Percentiles rank a stretch among this genome's conserved stretches.
Conservation (phyloP, 2,888 invertebrate genomes). For the Caenorhabditis sp. region DNA sequence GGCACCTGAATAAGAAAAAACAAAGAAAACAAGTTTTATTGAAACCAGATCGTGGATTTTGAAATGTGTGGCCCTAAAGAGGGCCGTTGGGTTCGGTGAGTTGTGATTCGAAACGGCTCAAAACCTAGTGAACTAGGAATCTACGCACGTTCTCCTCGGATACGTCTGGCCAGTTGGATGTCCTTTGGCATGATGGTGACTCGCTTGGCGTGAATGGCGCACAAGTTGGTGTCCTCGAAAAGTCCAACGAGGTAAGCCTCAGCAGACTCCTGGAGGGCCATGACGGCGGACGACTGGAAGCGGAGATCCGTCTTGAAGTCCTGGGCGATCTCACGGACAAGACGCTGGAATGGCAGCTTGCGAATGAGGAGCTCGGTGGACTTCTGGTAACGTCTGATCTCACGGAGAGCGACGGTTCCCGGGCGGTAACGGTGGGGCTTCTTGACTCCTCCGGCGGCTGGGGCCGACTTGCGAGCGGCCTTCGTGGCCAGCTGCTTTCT, state of each 20-base stretch:
- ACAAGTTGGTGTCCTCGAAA: slow-evolving; percentile 95
- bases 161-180: slow-evolving; percentile 33
- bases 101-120: slow-evolving; percentile 27
- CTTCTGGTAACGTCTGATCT: slow-evolving; percentile 95
- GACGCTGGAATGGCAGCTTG: slow-evolving; percentile 85
- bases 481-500: slow-evolving; percentile 72
- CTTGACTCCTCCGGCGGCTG: slow-evolving; percentile 94
- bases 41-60: not conserved
- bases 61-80: slow-evolving; percentile 71
- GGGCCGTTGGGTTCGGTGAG: slow-evolving; percentile 71
- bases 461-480: slow-evolving; percentile 88
- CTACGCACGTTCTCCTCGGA: slow-evolving; percentile 32
- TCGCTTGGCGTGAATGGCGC: slow-evolving; percentile 95
- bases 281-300: slow-evolving; percentile 95
- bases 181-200: slow-evolving; percentile 98
- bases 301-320: slow-evolving; percentile 82
- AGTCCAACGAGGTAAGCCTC: slow-evolving; percentile 90
- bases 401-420: slow-evolving; percentile 94
- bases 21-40: not conserved
- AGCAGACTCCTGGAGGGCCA: slow-evolving; percentile 87
- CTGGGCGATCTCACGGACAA: slow-evolving; percentile 82
- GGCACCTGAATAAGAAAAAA: too few relatives aligned
- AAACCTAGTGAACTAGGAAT: slow-evolving; percentile 17
- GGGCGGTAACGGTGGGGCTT: slow-evolving; percentile 96
- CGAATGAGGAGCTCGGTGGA: slow-evolving; percentile 86